Conservation (phyloP, 2,113 vertebrate genomes). For the Daboia siamensis region DNA sequence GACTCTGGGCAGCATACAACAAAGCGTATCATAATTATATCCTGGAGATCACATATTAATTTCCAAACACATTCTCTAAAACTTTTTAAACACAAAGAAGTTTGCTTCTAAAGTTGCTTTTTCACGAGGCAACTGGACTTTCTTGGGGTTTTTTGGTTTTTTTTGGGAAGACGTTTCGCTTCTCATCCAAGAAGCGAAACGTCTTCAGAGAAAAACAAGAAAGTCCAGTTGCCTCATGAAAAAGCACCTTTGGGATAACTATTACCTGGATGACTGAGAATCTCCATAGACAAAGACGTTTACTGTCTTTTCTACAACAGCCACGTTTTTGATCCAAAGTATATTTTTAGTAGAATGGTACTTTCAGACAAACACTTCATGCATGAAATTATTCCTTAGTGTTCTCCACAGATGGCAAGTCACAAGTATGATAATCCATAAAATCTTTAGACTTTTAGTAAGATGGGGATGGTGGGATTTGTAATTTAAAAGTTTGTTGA, state of each 20-base stretch:
- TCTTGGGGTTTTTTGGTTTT: too few relatives aligned
- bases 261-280: too few relatives aligned
- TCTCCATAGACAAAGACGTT: background rate
- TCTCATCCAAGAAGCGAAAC: too few relatives aligned
- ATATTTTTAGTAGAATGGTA: background rate
- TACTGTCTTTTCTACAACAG: background rate
- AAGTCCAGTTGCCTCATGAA: too few relatives aligned
- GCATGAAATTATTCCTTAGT: background rate
- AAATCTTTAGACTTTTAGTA: background rate
- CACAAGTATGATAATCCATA: background rate
- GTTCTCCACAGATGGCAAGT: background rate
- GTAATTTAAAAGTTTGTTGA: background rate
- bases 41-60: background rate
- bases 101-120: background rate
- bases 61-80: background rate
- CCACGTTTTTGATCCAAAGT: background rate
- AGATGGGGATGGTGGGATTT: background rate
- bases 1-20: background rate
- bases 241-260: too few relatives aligned
- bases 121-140: too few relatives aligned
- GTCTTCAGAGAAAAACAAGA: too few relatives aligned
- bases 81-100: background rate
- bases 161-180: too few relatives aligned
- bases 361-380: background rate
- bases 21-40: background rate